phyloP scores from a whole-genome alignment of 1,140 invertebrate genomes.

The Meloidogyne exigua region DNA sequence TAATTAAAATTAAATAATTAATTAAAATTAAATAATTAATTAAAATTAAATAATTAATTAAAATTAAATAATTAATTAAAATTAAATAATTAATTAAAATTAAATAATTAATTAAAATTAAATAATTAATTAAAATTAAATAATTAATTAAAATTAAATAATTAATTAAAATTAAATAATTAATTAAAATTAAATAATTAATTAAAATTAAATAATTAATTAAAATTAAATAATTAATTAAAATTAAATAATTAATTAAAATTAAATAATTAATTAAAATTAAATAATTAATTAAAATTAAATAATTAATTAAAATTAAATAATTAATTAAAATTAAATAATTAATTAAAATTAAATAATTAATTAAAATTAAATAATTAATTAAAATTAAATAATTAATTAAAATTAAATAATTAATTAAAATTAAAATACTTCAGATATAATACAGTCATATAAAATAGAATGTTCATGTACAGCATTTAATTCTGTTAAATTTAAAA shows the following conservation, averaged over 20 bases:
- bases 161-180: background rate
- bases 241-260: too few relatives aligned
- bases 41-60: too few relatives aligned
- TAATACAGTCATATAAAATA: constrained; percentile 55
- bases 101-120: too few relatives aligned
- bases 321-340: too few relatives aligned
- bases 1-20: background rate
- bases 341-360: background rate
- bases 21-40: background rate
- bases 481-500: constrained; percentile 39
- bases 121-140: too few relatives aligned
- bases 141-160: background rate
- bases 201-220: too few relatives aligned
- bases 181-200: too few relatives aligned
- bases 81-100: background rate
- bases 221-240: background rate
- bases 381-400: too few relatives aligned
- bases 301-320: background rate
- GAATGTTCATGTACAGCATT: constrained; percentile 53
- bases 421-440: constrained; percentile 37
- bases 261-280: too few relatives aligned
- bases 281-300: background rate
- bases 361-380: background rate
- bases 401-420: background rate
- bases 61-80: background rate